Evolutionary conservation across 1,140 invertebrate species (phyloP), one percentile per base, ranked within the genome.

Genomic region (Lepidostoma basale): DNA sequence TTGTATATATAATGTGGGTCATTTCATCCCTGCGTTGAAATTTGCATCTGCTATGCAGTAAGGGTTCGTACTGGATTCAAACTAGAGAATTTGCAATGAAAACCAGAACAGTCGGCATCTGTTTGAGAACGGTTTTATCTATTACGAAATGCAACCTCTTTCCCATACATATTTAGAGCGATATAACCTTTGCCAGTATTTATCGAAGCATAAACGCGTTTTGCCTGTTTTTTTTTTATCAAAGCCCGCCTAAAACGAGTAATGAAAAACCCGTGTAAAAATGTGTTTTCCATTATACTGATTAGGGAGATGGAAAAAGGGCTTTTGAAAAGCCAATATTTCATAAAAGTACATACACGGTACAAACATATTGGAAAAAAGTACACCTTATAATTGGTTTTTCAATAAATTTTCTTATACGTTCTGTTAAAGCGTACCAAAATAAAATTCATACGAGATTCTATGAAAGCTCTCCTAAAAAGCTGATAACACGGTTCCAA

Each of bases 261-360:
- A 72, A 73, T 73, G 67, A 73, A 73, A 73, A 67, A 47, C 67
- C 67, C 63, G 64, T 63, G 49, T 49, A 72, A 73, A 69, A 69
- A 64, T 64, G 52, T 67, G 70, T 69, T 72, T 69, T 73, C 71
- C 71, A 73, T 73, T 73, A 69, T 69, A 59, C 63, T 69, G 71
- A 73, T 73, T 73, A 73, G 58, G 39, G 67, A 59, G 54, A 68
- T 68, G 63, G 39, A 65, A 68, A 65, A 60, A 42, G 5, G 12
- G 10, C 9, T 42, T 40, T 40, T n/a, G 25, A 60, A 14, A 42
- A 60, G 56, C 12, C 56, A 40, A 59, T 30, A 36, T 54, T 54
- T 28, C 49, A 30, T 54, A 14, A 30, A 6, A 14, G 26, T 28
- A 9, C 33, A 36, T 9, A 36, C 12, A 30, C 30, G 14, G 26